Evolutionary conservation across 2,797 vertebrate species (phyloP).

Genomic region (Gobio occitaniae): DNA sequence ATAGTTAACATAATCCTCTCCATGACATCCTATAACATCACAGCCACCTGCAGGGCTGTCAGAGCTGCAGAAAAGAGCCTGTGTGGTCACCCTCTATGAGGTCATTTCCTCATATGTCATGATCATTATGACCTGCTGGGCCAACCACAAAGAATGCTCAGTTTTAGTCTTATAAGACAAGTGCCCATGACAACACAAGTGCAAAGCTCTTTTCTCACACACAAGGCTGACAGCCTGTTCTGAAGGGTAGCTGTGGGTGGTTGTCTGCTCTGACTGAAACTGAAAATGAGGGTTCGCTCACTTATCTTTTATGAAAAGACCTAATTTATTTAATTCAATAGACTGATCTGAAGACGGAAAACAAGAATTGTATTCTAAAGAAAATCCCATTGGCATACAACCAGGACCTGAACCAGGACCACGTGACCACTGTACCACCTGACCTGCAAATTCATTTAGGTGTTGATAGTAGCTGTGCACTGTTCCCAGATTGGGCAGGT

Average conservation of each 20-base stretch:
- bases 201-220: conserved; percentile 37
- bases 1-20: conserved; percentile 15
- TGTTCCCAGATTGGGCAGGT: no score
- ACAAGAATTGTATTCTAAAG: background rate
- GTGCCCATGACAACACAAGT: conserved; percentile 44
- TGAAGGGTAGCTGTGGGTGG: conserved; percentile 21
- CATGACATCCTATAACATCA: background rate
- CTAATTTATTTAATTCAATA: background rate
- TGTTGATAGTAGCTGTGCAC: no score
- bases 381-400: background rate
- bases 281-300: background rate
- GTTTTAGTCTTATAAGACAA: conserved; percentile 33
- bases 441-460: no score
- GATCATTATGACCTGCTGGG: conserved; percentile 32
- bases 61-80: conserved; percentile 3
- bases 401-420: background rate
- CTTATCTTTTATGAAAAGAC: conserved; percentile 6
- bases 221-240: conserved; percentile 19
- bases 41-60: conserved; percentile 36
- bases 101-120: conserved; percentile 20
- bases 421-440: no score
- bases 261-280: background rate
- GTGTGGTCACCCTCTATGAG: conserved; percentile 29
- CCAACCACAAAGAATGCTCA: conserved; percentile 6
- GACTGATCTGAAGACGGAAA: background rate